Evolutionary conservation across 53 echinoderm and acorn worm species (phyloP).

Genomic region (Holothuria leucospilota): DNA sequence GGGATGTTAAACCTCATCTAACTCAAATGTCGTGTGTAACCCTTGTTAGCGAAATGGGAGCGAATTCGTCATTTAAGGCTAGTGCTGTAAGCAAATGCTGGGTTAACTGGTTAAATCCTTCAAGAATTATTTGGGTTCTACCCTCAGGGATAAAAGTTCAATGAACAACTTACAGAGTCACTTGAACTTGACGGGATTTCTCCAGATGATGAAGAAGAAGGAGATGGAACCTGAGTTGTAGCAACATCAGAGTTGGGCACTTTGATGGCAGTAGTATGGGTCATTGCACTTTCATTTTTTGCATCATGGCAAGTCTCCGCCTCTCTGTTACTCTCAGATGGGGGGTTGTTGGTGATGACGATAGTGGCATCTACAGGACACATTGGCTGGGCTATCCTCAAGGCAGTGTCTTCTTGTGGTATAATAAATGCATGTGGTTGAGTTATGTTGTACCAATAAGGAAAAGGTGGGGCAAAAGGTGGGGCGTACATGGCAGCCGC

Average conservation of each 20-base stretch:
- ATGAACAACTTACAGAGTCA: slow-evolving; percentile 81
- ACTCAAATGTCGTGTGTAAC: too few relatives aligned
- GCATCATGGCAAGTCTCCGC: neutral
- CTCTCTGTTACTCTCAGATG: slow-evolving; percentile 1
- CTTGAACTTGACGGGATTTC: slow-evolving; percentile 88
- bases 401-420: slow-evolving; percentile 73
- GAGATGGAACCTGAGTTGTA: slow-evolving; percentile 23
- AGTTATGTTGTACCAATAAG: slow-evolving; percentile 5
- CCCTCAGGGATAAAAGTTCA: neutral
- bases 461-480: neutral
- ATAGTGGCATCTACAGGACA: slow-evolving; percentile 20
- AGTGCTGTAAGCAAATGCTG: too few relatives aligned
- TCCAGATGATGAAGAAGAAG: slow-evolving; percentile 79
- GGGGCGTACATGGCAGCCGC: neutral
- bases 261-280: slow-evolving; percentile 35
- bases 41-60: too few relatives aligned
- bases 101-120: too few relatives aligned
- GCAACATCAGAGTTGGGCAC: slow-evolving; percentile 32
- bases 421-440: slow-evolving; percentile 25
- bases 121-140: too few relatives aligned
- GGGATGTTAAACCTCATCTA: too few relatives aligned
- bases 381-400: slow-evolving; percentile 69
- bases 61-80: too few relatives aligned
- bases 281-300: slow-evolving; percentile 15
- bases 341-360: slow-evolving; percentile 5